Conservation (phyloP, 1,140 invertebrate genomes). For the Melitaea cinxia region DNA sequence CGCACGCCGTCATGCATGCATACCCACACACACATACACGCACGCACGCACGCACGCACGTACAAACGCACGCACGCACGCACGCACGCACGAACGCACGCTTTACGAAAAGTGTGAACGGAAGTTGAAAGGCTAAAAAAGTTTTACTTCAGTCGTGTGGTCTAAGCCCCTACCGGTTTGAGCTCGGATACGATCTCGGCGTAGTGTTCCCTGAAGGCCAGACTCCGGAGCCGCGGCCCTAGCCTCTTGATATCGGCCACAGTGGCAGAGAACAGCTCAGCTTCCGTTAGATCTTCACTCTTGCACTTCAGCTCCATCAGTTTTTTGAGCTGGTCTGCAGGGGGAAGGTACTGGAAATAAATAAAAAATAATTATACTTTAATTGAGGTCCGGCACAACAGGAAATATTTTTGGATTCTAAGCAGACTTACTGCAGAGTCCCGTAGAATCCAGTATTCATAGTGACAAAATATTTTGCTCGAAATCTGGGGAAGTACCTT, state of each 20-base stretch:
- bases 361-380: background rate
- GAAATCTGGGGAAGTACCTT: too few relatives aligned
- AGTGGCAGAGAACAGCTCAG: constrained; percentile 97
- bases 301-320: constrained; percentile 90
- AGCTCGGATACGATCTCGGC: constrained; percentile 86
- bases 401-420: too few relatives aligned
- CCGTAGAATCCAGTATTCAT: too few relatives aligned
- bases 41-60: background rate
- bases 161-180: constrained; percentile 88
- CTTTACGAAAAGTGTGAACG: background rate
- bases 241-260: constrained; percentile 95
- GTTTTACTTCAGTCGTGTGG: too few relatives aligned
- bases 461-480: too few relatives aligned
- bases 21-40: background rate
- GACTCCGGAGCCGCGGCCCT: constrained; percentile 91
- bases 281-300: constrained; percentile 92
- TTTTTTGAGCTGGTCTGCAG: constrained; percentile 92
- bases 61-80: background rate
- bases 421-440: too few relatives aligned
- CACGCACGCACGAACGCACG: background rate
- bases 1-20: too few relatives aligned
- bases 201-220: constrained; percentile 95
- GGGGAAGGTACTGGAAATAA: constrained; percentile 89
- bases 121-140: background rate
- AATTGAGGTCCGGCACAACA: too few relatives aligned